phyloP scores from a whole-genome alignment of 1,140 invertebrate species.

The Oryctes rhinoceros region DNA sequence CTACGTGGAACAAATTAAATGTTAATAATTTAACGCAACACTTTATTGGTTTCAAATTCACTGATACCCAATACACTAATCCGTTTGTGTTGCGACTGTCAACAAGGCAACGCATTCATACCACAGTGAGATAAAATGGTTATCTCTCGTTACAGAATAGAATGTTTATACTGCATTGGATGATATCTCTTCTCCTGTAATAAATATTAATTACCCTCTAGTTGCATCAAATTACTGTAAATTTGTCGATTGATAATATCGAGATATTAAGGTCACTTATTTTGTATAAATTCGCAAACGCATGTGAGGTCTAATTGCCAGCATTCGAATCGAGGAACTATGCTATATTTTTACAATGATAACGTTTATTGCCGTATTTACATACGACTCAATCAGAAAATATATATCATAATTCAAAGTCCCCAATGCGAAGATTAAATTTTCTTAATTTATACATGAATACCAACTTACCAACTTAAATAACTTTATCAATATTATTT shows the following conservation, averaged over 20 bases:
- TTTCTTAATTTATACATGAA: no score
- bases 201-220: background rate
- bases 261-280: background rate
- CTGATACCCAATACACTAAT: background rate
- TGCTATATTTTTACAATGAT: background rate
- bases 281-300: background rate
- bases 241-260: background rate
- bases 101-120: background rate
- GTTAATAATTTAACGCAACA: conserved; percentile 16
- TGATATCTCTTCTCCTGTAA: background rate
- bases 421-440: no score
- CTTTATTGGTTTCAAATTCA: conserved; percentile 15
- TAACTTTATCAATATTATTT: no score
- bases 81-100: background rate
- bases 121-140: background rate
- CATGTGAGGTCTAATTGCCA: background rate
- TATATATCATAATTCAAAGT: background rate
- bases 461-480: no score
- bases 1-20: conserved; percentile 19
- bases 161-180: background rate
- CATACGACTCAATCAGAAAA: no score
- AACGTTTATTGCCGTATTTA: background rate
- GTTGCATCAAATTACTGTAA: conserved; percentile 4
- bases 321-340: background rate
- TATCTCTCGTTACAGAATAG: conserved; percentile 5